Percentiles rank a stretch among this genome's conserved stretches.
Evolutionary conservation across 2,888 invertebrate genomes (phyloP).

Genomic region (Trachelus iudaicus): DNA sequence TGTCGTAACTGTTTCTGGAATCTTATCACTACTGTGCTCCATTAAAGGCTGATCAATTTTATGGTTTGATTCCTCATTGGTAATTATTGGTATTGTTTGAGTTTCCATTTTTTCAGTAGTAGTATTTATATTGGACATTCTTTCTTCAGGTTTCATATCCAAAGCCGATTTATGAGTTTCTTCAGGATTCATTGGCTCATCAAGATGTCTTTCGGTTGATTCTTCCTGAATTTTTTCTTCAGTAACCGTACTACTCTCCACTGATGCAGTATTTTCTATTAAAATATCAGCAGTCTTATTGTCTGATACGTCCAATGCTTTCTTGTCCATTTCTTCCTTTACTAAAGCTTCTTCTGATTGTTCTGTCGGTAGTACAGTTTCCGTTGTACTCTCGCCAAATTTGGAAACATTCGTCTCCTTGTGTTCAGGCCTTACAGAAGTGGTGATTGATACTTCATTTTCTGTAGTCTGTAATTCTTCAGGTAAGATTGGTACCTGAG

Average conservation of each 20-base stretch:
- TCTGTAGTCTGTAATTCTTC: slow-evolving; percentile 53
- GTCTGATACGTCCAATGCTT: background rate
- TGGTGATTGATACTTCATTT: slow-evolving; percentile 6
- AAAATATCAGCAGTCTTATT: background rate
- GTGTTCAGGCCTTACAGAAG: slow-evolving; percentile 3
- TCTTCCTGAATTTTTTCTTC: background rate
- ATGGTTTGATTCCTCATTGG: background rate
- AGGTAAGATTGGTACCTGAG: slow-evolving; percentile 57
- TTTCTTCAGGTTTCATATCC: too few species aligned
- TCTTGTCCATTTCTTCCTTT: background rate
- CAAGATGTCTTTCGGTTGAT: background rate
- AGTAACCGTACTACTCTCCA: background rate
- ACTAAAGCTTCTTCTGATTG: background rate
- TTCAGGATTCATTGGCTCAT: background rate
- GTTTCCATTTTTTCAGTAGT: slow-evolving; percentile 5
- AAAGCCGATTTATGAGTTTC: too few species aligned
- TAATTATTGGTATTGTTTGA: background rate
- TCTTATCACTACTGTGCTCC: slow-evolving; percentile 12
- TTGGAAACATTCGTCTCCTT: background rate
- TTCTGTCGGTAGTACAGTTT: background rate
- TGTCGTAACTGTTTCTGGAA: slow-evolving; percentile 15
- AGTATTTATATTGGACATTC: background rate
- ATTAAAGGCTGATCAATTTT: background rate
- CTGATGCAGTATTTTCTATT: background rate
- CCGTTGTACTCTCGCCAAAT: background rate